Evolutionary conservation across 2,888 invertebrate genomes (phyloP), one percentile per base, ranked within the genome.

Genomic region (Tridacna crocea): DNA sequence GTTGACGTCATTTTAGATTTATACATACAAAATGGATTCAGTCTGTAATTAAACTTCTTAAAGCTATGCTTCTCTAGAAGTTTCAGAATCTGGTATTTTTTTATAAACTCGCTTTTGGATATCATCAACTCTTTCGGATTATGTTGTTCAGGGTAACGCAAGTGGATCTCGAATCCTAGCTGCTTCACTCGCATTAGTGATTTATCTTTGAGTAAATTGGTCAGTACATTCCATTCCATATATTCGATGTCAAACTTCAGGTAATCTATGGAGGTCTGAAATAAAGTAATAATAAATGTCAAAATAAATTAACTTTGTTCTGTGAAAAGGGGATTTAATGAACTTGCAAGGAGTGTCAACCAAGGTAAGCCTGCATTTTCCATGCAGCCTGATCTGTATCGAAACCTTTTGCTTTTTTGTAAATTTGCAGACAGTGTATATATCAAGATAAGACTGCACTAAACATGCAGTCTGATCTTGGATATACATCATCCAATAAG

Each of bases 221-320:
- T 75, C 22, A 94, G 78, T 0, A 92, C 92, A 6, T 88, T 88
- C 93, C 94, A 94, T 79, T 94, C 94, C 0, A 90, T 90, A 55
- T 92, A 93, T 77, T 94, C 94, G 17, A 94, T 90, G 82, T 94
- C 94, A 84, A 94, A 92, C 82, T 94, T 94, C 47, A 94, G 82
- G 72, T 93, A 93, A 85, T 94, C 93, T 47, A 94, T 93, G 0
- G 89, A 80, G 19, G 79, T 82, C 93, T 94, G 90, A n/a, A 89
- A 90, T 72, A 63, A 61, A 83, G 11, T 36, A 36, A 36, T 36
- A 36, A 36, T 36, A 36, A 36, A 36, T 4, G 2, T 36, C 36
- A 36, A 4, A 36, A 36, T 36, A 36, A 8, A 36, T 36, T 2
- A 36, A 8, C 36, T 8, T 4, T 36, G 36, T 8, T 36, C 36